Base-by-base conservation (phyloP, 2,797 vertebrate genomes). In the Poeciliopsis paucimaculata region DNA sequence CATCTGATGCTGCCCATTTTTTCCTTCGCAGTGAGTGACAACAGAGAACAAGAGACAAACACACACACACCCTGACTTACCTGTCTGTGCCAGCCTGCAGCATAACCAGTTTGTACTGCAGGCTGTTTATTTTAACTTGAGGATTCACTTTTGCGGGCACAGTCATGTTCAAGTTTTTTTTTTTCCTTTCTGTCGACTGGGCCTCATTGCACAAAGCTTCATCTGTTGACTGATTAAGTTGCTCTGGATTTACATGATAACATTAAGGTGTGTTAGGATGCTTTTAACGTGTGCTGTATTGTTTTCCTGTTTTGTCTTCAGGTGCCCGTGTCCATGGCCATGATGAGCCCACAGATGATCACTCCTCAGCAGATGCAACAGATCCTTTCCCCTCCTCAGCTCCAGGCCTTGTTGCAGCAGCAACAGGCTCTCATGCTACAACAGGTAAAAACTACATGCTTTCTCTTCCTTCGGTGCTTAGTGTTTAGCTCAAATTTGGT, bases 281-380 rank as follows among this genome's bases (percentile, higher is more conserved):
- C 66, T 51, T 64, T 49, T 78, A 66, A 72, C 7, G 1, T 75
- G 31, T 77, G 36, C 60, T 23, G 12, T 79, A 28, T 46, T 79
- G 34, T 71, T 18, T 70, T 43, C 39, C 12, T 86, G 75, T 85
- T 62, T 15, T 88, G 70, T 73, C 45, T 78, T 39, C 89, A 99
- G 98, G 97, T 99, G 41, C 98, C 98, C 0, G 97, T 99, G 88
- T 99, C 98, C 0, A 97, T 99, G 96, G 98, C 98, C 43, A 99
- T 99, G 98, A 99, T 99, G 98, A 98, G 97, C 76, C 98, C 98
- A 0, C 98, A 99, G 95, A 98, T 99, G 97, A 98, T 99, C 89
- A 98, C 97, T 12, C 97, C 98, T 1, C 98, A 99, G 91, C 98
- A 99, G 91, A 98, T 99, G 98, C 98, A 99, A 94, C 98, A 99